Percentiles rank a stretch among this genome's conserved stretches.
Conservation (phyloP, 2,797 vertebrate genomes). For the Poecile montanus region DNA sequence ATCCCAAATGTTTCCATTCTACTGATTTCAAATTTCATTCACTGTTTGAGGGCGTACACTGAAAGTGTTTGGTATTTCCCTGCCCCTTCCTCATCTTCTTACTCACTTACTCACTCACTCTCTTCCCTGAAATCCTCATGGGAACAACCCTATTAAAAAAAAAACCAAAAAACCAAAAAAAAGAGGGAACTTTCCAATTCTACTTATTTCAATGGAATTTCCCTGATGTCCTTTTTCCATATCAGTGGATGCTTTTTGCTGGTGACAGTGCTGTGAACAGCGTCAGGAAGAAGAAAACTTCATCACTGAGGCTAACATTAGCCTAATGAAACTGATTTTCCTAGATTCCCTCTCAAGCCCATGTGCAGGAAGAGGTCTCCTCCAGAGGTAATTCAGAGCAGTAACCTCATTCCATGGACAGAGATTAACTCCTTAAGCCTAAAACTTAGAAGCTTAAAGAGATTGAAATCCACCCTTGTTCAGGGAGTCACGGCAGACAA, state of each 20-base stretch:
- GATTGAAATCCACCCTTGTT: background rate
- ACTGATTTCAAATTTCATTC: background rate
- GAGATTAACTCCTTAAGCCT: background rate
- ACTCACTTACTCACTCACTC: background rate
- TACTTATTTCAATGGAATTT: slow-evolving; percentile 43
- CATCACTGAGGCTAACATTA: background rate
- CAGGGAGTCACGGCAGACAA: background rate
- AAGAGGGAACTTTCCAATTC: slow-evolving; percentile 39
- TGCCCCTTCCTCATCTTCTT: slow-evolving; percentile 23
- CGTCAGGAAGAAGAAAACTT: background rate
- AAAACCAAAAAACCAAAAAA: background rate
- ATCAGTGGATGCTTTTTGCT: background rate
- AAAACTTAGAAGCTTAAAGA: background rate
- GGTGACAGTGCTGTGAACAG: background rate
- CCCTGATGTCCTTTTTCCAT: slow-evolving; percentile 30
- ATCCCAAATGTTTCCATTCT: slow-evolving; percentile 32
- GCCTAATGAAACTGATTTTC: slow-evolving; percentile 1
- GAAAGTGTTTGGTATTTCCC: slow-evolving; percentile 26
- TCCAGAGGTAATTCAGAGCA: background rate
- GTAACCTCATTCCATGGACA: background rate
- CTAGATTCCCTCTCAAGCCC: background rate
- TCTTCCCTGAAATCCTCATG: slow-evolving; percentile 27
- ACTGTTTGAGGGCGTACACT: background rate
- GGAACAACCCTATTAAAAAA: background rate
- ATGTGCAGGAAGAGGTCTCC: background rate